Conservation (phyloP, 1,140 invertebrate genomes). For the Camponotus pennsylvanicus region DNA sequence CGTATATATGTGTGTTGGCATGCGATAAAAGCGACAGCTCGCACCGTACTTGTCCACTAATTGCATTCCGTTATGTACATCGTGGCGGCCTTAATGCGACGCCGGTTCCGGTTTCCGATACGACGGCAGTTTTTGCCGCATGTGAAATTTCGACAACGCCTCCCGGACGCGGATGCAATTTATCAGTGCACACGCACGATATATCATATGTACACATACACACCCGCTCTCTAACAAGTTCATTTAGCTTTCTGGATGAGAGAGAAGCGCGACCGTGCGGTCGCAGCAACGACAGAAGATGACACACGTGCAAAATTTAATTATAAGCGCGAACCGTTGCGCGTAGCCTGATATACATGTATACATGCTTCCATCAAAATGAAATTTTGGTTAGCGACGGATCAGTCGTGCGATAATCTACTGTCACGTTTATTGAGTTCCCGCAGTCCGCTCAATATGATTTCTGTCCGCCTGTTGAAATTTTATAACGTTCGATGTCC, state of each 20-base stretch:
- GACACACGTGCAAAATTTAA: slow-evolving; percentile 70
- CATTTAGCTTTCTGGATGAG: slow-evolving; percentile 65
- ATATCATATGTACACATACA: slow-evolving; percentile 48
- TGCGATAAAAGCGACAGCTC: slow-evolving; percentile 20
- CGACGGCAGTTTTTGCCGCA: slow-evolving; percentile 26
- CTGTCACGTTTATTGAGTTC: slow-evolving; percentile 24
- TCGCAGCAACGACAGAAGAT: slow-evolving; percentile 30
- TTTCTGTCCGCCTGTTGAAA: not conserved
- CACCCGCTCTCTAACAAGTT: slow-evolving; percentile 48
- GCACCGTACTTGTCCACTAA: slow-evolving; percentile 31
- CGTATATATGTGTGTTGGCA: not conserved
- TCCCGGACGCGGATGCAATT: slow-evolving; percentile 14
- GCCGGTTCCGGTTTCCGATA: slow-evolving; percentile 31
- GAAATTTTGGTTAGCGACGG: slow-evolving; percentile 54
- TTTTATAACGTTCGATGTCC: not conserved
- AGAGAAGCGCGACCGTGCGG: slow-evolving; percentile 24
- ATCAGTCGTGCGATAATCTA: slow-evolving; percentile 34
- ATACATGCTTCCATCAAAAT: not conserved
- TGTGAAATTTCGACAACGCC: slow-evolving; percentile 48
- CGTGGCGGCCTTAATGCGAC: slow-evolving; percentile 36
- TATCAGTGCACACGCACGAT: slow-evolving; percentile 46
- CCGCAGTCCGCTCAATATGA: not conserved
- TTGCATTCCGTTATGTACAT: slow-evolving; percentile 41
- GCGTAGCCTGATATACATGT: not conserved
- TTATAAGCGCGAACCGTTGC: slow-evolving; percentile 59